Base-by-base conservation (phyloP, 2,113 vertebrate genomes). In the Sphaerodactylus townsendi region DNA sequence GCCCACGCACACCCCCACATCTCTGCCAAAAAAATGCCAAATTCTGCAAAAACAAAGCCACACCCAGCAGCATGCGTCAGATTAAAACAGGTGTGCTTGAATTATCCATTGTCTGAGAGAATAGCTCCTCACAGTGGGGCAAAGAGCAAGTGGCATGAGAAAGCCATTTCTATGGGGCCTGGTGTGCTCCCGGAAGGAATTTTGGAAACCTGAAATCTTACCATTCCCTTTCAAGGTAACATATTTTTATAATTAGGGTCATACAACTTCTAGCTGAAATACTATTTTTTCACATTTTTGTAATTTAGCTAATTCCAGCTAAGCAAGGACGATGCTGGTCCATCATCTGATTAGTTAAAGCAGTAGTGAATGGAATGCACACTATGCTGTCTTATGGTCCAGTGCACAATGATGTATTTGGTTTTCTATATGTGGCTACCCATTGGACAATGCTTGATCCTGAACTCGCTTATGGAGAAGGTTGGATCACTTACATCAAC, bases 91-190 rank as follows among this genome's bases (percentile, higher is more conserved):
- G 37, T 62, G 35, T 37, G n/a, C 21, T 71, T 48, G 39, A 37
- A 50, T 37, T n/a, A 30, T 72, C 44, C 37, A 84, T 53, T 72
- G 21, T 62, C 68, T 62, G 65, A 78, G 66, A 85, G 68, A 85
- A 71, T 71, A 85, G 76, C 75, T 85, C 83, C 83, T 85, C 83
- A 71, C 68, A 85, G 83, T 79, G 83, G 83, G 75, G 10, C 30
- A n/a, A 64, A n/a, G 30, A 48, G 77, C 39, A 30, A 78, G 75
- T 71, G 68, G 50, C 23, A 19, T 48, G 50, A 84, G 23, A 15
- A 23, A 77, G 9, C 17, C 11, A 1, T 5, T 62, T 78, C 37
- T 66, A 37, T 13, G 21, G 10, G n/a, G 65, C 37, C 39, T 70
- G n/a, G 44, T 6, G 33, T 23, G n/a, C 48, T 48, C 35, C 10